These are phyloP conservation scores for Mastigias papua DNA, from an alignment of 30 jellyfish, hydroid and myxozoan genomes.

Conservation along the genomic window DNA sequence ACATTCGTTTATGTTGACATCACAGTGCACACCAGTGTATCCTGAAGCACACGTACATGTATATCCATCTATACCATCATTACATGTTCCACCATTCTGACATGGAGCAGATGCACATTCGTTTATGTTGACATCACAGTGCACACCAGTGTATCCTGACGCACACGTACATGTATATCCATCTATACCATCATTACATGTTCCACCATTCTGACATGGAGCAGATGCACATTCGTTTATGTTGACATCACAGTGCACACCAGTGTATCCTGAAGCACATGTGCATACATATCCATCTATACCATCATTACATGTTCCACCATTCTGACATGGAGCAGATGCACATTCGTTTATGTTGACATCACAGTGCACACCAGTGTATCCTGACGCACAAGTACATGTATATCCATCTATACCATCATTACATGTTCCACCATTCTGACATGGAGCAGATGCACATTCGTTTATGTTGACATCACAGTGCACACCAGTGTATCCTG, in stretches of 20 bases:
- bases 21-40: slow-evolving; percentile 48
- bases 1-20: slow-evolving; percentile 69
- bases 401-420: slow-evolving; percentile 34
- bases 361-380: slow-evolving; percentile 56
- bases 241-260: slow-evolving; percentile 48
- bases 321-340: slow-evolving; percentile 64
- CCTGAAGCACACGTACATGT: slow-evolving; percentile 52
- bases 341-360: slow-evolving; percentile 50
- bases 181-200: slow-evolving; percentile 60
- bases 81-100: slow-evolving; percentile 61
- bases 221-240: slow-evolving; percentile 67
- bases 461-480: slow-evolving; percentile 65
- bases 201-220: slow-evolving; percentile 74
- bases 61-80: slow-evolving; percentile 23
- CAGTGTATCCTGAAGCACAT: slow-evolving; percentile 63
- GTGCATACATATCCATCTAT: slow-evolving; percentile 51
- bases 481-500: slow-evolving; percentile 64
- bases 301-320: slow-evolving; percentile 64
- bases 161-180: slow-evolving; percentile 50
- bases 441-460: slow-evolving; percentile 77
- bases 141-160: slow-evolving; percentile 53
- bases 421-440: slow-evolving; percentile 56
- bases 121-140: slow-evolving; percentile 60
- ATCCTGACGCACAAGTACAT: slow-evolving; percentile 68
- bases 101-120: slow-evolving; percentile 72